Evolutionary conservation across 1,140 invertebrate genomes (phyloP).

Genomic region (Tigriopus japonicus): DNA sequence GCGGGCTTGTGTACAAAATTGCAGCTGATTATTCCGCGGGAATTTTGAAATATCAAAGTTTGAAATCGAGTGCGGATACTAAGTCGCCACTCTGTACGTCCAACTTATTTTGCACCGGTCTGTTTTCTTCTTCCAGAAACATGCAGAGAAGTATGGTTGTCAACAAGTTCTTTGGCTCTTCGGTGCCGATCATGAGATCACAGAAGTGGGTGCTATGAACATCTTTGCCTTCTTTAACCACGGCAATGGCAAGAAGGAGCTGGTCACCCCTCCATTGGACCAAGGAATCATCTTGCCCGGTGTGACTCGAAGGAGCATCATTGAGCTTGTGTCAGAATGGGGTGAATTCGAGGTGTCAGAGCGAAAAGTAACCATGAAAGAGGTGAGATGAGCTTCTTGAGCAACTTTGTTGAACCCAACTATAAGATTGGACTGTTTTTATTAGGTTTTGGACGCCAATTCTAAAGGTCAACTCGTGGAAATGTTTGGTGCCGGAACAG

Average conservation of each 20-base stretch:
- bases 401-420: too few species aligned
- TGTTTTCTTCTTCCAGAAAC: conserved; percentile 31
- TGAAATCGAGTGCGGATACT: too few species aligned
- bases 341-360: conserved; percentile 71
- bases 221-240: conserved; percentile 78
- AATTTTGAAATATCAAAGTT: too few species aligned
- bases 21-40: too few species aligned
- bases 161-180: conserved; percentile 96
- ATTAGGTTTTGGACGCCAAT: conserved; percentile 40
- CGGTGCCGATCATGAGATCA: conserved; percentile 79
- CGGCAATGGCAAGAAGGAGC: conserved; percentile 71
- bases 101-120: too few species aligned
- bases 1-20: too few species aligned
- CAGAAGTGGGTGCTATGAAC: conserved; percentile 98
- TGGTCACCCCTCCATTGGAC: conserved; percentile 71
- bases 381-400: conserved; percentile 25
- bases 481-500: conserved; percentile 85
- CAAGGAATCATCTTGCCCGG: conserved; percentile 82
- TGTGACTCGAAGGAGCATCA: conserved; percentile 66
- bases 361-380: conserved; percentile 61
- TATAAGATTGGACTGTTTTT: too few species aligned
- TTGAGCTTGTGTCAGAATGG: conserved; percentile 62
- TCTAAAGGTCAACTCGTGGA: conserved; percentile 73
- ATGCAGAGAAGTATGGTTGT: conserved; percentile 54
- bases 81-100: too few species aligned